Evolutionary conservation across 2,797 vertebrate species (phyloP), one percentile per base, ranked within the genome.

Genomic region (Kryptolebias ocellatus): DNA sequence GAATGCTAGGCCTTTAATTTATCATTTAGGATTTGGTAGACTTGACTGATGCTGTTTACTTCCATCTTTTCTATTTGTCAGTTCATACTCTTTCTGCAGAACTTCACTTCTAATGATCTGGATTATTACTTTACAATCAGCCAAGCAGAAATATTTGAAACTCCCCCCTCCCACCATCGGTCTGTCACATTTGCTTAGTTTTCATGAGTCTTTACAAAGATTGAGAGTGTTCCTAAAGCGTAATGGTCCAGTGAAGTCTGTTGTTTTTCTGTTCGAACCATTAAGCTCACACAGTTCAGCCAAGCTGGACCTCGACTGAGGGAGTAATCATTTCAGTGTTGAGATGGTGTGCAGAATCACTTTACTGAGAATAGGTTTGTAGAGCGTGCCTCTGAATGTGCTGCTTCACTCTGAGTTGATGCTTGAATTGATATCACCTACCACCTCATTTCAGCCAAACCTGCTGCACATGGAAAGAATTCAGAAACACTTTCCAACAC

Each of bases 241-340:
- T 77, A 75, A 83, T 67, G 79, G 59, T 42, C 73, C 82, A 27
- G 56, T 68, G 75, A 77, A 74, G 53, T 60, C 79, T 77, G 65
- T 61, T 76, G 75, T 77, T 86, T 83, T 86, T 56, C 83, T 74
- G 45, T 67, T 61, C 63, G 83, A 78, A 57, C 87, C 91, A 92
- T 93, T 93, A 90, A 83, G 27, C 80, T 74, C 64, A 24, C 67
- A 75, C 73, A 84, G 66, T 66, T 54, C 61, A 70, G 67, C 72
- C 71, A 66, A 70, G 42, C 42, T 1, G 15, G 58, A 77, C 71
- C 70, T 59, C 60, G 75, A 73, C 53, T 53, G 52, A 42, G 29
- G 14, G 68, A 76, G 58, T 45, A 18, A 34, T 66, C 17, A 28
- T 34, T 42, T 67, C 69, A 76, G 27, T 39, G 63, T 54, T 11